These are phyloP conservation scores for Ovis aries DNA, from an alignment of 2,113 vertebrate species.

Conservation along the genomic window DNA sequence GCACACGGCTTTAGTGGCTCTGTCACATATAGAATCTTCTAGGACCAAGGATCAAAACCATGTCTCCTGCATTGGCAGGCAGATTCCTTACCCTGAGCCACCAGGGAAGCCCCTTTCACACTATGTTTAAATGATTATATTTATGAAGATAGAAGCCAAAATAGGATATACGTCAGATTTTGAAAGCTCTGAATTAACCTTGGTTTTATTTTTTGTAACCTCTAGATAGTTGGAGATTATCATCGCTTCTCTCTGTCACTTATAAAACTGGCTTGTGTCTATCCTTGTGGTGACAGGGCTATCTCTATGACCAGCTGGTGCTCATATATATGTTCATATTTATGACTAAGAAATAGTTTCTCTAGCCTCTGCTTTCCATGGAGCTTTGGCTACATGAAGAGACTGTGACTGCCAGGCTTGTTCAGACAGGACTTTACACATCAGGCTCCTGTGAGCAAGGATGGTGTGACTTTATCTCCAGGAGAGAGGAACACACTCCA, in stretches of 20 bases:
- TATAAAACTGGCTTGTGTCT: background rate
- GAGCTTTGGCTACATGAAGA: background rate
- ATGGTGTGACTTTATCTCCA: background rate
- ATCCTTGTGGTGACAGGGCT: background rate
- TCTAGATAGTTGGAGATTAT: background rate
- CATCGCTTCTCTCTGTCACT: background rate
- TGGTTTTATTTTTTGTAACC: background rate
- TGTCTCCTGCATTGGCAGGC: background rate
- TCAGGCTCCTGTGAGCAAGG: background rate
- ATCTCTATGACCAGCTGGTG: background rate
- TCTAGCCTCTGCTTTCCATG: background rate
- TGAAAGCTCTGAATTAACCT: background rate
- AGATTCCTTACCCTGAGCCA: background rate
- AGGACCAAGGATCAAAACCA: background rate
- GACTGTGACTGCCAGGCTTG: background rate
- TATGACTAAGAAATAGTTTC: background rate
- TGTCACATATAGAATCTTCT: background rate
- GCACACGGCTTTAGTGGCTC: fast-evolving
- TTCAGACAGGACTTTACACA: background rate
- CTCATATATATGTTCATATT: background rate
- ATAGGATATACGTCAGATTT: background rate
- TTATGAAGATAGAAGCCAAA: background rate
- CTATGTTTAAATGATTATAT: background rate
- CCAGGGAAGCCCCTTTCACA: background rate
- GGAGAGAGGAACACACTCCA: background rate